Conservation (phyloP, 2,113 vertebrate species). For the Petrocephalus zakoni region DNA sequence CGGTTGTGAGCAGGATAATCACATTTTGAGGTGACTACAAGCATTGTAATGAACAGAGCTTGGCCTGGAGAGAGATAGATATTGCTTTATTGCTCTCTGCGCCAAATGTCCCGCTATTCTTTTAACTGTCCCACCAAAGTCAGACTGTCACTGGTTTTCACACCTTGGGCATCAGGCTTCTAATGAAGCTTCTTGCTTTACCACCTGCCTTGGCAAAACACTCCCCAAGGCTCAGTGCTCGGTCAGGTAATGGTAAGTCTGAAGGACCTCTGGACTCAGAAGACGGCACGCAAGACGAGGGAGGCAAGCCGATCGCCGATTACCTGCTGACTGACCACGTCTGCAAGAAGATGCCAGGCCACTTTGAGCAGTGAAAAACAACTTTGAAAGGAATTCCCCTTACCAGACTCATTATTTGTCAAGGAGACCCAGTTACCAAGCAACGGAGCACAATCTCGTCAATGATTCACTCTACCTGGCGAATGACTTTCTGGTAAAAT, state of each 20-base stretch:
- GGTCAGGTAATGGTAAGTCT: not conserved
- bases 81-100: not conserved
- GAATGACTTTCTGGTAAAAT: slow-evolving; percentile 7
- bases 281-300: not conserved
- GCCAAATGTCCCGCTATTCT: not conserved
- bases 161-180: not conserved
- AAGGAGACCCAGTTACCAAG: slow-evolving; percentile 19
- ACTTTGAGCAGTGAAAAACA: not conserved
- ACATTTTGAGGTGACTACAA: not conserved
- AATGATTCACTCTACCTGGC: slow-evolving; percentile 4
- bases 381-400: not conserved
- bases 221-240: not conserved
- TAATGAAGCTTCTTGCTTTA: not conserved
- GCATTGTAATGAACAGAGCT: not conserved
- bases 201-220: not conserved
- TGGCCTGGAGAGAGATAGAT: not conserved
- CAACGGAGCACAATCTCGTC: slow-evolving; percentile 3
- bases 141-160: not conserved
- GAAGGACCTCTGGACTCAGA: not conserved
- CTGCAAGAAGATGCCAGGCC: not conserved
- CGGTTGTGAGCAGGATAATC: not conserved
- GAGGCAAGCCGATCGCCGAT: not conserved
- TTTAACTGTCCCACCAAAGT: not conserved
- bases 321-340: not conserved
- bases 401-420: slow-evolving; percentile 18